phyloP scores from a whole-genome alignment of 2,888 invertebrate species.

The Ernsta delagoae region DNA sequence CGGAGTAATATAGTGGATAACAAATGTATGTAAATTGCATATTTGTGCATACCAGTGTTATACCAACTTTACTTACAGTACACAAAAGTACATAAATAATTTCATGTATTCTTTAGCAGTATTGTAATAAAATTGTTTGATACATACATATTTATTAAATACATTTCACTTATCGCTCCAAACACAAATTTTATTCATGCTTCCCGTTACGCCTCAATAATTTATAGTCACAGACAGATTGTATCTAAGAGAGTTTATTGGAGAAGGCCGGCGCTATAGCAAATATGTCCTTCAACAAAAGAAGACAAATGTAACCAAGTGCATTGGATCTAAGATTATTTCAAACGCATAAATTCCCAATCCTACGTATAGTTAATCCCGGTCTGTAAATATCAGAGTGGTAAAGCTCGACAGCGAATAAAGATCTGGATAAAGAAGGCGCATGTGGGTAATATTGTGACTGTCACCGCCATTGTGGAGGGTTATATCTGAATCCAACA shows the following conservation, averaged over 20 bases:
- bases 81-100: no score
- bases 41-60: no score
- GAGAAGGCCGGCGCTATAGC: slow-evolving; percentile 14
- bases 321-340: slow-evolving; percentile 37
- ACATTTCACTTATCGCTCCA: not conserved
- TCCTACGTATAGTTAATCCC: slow-evolving; percentile 59
- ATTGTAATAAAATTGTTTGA: not conserved
- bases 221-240: slow-evolving; percentile 23
- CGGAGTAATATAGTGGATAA: no score
- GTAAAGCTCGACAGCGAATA: slow-evolving; percentile 61
- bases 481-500: slow-evolving; percentile 75
- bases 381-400: slow-evolving; percentile 44
- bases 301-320: slow-evolving; percentile 40
- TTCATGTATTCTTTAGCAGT: no score
- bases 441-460: slow-evolving; percentile 75
- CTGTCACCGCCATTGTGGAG: slow-evolving; percentile 67
- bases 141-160: not conserved
- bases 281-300: slow-evolving; percentile 21
- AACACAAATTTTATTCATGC: not conserved
- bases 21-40: no score
- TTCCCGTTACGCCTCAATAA: slow-evolving; percentile 15
- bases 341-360: slow-evolving; percentile 51
- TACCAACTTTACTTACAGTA: no score
- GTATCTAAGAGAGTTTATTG: slow-evolving; percentile 19
- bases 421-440: slow-evolving; percentile 65